phyloP scores from a whole-genome alignment of 2,113 vertebrate species.

The Conger conger region DNA sequence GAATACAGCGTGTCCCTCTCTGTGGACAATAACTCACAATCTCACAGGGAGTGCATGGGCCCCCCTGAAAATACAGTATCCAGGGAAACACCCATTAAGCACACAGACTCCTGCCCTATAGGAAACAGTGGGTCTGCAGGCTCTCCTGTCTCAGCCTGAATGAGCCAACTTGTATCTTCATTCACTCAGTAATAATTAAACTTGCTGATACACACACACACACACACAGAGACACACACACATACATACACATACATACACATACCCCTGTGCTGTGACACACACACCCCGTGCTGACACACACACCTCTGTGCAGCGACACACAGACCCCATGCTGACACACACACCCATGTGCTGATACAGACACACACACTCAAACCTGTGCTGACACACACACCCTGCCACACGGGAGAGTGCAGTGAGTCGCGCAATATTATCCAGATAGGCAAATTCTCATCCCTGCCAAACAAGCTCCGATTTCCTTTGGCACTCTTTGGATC shows the following conservation, averaged over 20 bases:
- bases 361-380: conserved; percentile 8
- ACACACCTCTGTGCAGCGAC: too few relatives aligned
- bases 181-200: conserved; percentile 39
- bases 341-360: too few relatives aligned
- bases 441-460: conserved; percentile 29
- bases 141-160: neutral
- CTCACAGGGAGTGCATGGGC: neutral
- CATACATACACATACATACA: too few relatives aligned
- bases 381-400: neutral
- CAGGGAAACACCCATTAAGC: neutral
- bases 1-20: neutral
- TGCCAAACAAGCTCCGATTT: conserved; percentile 36
- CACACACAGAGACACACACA: neutral
- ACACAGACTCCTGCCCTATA: neutral
- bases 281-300: too few relatives aligned
- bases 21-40: neutral
- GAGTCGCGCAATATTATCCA: conserved; percentile 31
- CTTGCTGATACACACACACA: conserved; percentile 36
- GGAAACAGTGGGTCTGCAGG: neutral
- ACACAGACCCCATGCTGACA: too few relatives aligned
- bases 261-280: too few relatives aligned
- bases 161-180: conserved; percentile 24
- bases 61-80: conserved; percentile 1
- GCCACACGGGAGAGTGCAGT: conserved; percentile 35
- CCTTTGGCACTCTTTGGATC: conserved; percentile 30